These are phyloP conservation scores for Numenius arquata DNA, from an alignment of 2,113 vertebrate genomes.

Conservation along the genomic window DNA sequence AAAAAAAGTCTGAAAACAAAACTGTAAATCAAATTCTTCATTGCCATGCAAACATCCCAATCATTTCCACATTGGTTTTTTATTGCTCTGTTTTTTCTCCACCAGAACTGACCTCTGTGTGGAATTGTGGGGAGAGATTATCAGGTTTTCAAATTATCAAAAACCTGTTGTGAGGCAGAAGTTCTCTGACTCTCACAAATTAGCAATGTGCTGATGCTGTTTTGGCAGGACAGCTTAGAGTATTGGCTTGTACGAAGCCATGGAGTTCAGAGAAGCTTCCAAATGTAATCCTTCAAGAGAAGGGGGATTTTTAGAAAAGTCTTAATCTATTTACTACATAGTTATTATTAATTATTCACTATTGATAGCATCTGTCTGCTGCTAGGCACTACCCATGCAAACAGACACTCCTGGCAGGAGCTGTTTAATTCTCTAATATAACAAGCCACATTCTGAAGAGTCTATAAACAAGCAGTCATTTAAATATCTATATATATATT, in stretches of 20 bases:
- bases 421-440: neutral
- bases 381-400: neutral
- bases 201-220: neutral
- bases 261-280: neutral
- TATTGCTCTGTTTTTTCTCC: neutral
- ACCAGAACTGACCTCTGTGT: neutral
- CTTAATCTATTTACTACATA: neutral
- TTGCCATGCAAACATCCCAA: neutral
- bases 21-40: conserved; percentile 25
- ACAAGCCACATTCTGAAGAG: neutral
- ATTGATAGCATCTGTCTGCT: neutral
- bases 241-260: neutral
- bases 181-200: neutral
- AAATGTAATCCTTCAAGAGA: neutral
- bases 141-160: neutral
- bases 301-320: neutral
- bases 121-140: neutral
- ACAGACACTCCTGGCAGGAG: neutral
- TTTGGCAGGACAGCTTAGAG: neutral
- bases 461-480: neutral
- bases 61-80: neutral
- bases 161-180: neutral
- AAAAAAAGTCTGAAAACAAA: conserved; percentile 27
- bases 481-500: neutral
- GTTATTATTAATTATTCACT: neutral